These are phyloP conservation scores for Rhagophthalmus giganteus DNA, from an alignment of 2,888 invertebrate species.

Conservation along the genomic window DNA sequence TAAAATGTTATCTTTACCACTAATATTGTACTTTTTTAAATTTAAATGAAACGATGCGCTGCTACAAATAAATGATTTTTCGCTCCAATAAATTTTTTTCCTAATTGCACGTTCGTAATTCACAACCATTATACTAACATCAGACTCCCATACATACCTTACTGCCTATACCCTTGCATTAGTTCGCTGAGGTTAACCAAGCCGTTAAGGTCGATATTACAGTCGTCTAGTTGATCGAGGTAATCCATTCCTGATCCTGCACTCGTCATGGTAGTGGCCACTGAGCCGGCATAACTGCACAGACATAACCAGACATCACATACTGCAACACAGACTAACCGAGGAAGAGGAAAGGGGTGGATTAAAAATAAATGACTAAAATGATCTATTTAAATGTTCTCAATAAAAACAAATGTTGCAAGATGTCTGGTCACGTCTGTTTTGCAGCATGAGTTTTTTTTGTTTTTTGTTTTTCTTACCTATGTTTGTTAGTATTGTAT, in stretches of 20 bases:
- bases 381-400: too few relatives aligned
- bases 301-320: conserved; percentile 57
- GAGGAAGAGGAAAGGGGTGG: conserved; percentile 23
- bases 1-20: background rate
- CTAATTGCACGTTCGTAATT: background rate
- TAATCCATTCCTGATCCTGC: conserved; percentile 49
- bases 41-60: conserved; percentile 5
- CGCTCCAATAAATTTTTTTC: conserved; percentile 3
- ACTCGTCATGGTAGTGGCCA: conserved; percentile 48
- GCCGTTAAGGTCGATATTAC: conserved; percentile 49
- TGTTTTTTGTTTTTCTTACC: background rate
- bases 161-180: conserved; percentile 49
- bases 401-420: conserved; percentile 45
- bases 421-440: conserved; percentile 57
- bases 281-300: conserved; percentile 55
- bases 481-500: background rate
- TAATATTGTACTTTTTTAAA: conserved; percentile 9
- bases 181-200: conserved; percentile 51
- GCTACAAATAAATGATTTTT: too few relatives aligned
- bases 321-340: conserved; percentile 56
- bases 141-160: conserved; percentile 16
- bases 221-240: conserved; percentile 50
- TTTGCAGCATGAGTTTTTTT: conserved; percentile 52
- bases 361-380: too few relatives aligned
- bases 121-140: conserved; percentile 7